phyloP scores from a whole-genome alignment of 1,140 invertebrate genomes.

The Megalonaias nervosa region DNA sequence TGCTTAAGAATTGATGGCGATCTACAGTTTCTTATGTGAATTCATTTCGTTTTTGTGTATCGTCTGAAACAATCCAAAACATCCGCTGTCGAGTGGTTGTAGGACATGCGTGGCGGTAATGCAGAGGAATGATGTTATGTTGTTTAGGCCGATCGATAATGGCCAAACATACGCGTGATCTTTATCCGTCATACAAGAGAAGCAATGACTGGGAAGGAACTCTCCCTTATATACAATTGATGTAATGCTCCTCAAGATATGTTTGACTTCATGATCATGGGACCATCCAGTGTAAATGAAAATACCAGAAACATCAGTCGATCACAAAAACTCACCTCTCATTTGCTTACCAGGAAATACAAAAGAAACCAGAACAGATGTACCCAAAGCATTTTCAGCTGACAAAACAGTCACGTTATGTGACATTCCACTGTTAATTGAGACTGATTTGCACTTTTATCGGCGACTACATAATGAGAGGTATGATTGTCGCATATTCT shows the following conservation, averaged over 20 bases:
- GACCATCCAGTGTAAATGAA: constrained; percentile 33
- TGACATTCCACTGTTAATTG: too few relatives aligned
- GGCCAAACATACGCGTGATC: not conserved
- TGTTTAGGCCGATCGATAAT: constrained; percentile 32
- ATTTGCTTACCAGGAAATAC: constrained; percentile 66
- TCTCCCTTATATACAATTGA: constrained; percentile 19
- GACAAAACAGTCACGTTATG: too few relatives aligned
- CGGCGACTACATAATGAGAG: too few relatives aligned
- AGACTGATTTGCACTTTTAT: too few relatives aligned
- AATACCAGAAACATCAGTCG: constrained; percentile 20
- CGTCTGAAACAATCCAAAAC: constrained; percentile 7
- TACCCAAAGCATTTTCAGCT: too few relatives aligned
- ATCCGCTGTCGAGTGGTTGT: constrained; percentile 24
- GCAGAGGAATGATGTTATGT: constrained; percentile 31
- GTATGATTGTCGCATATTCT: constrained; percentile 41
- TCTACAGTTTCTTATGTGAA: too few relatives aligned
- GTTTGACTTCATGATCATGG: constrained; percentile 18
- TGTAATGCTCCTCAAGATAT: constrained; percentile 27
- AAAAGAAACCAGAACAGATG: constrained; percentile 63
- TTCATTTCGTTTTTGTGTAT: too few relatives aligned
- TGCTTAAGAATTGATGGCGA: too few relatives aligned
- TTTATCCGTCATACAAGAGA: constrained; percentile 33
- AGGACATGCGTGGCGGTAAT: constrained; percentile 28
- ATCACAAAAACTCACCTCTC: constrained; percentile 48
- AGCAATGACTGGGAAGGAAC: not conserved